A percentile compares a stretch with the other conserved stretches of the same genome.
phyloP scores from a whole-genome alignment of 1,140 invertebrate species.

The Euschistus heros region DNA sequence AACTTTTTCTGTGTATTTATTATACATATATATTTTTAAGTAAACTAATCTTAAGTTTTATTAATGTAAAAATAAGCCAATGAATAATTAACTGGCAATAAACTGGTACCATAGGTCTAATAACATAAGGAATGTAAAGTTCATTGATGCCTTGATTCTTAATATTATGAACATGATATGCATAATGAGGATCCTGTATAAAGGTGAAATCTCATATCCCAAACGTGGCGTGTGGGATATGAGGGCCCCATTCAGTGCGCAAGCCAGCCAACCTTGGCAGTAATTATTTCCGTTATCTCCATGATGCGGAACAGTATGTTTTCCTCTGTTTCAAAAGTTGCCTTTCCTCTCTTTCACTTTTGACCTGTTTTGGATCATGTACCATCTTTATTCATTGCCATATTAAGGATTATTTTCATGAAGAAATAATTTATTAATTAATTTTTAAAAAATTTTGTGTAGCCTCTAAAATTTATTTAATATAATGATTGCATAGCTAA shows the following conservation, averaged over 20 bases:
- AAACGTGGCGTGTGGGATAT: no score
- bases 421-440: not conserved
- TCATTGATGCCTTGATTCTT: no score
- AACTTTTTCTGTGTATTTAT: not conserved
- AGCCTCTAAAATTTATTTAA: not conserved
- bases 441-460: not conserved
- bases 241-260: no score
- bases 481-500: not conserved
- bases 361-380: not conserved
- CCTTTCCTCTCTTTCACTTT: not conserved
- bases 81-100: no score
- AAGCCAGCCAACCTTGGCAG: not conserved
- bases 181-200: not conserved
- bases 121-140: no score
- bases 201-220: not conserved
- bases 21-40: no score
- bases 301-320: not conserved
- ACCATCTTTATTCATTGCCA: no score
- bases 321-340: constrained; percentile 2
- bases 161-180: no score
- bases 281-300: constrained; percentile 4
- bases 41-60: not conserved
- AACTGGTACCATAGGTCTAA: no score
- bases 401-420: no score
- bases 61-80: no score